These are phyloP conservation scores for Hyles vespertilio DNA, from an alignment of 1,140 invertebrate genomes.

Conservation along the genomic window DNA sequence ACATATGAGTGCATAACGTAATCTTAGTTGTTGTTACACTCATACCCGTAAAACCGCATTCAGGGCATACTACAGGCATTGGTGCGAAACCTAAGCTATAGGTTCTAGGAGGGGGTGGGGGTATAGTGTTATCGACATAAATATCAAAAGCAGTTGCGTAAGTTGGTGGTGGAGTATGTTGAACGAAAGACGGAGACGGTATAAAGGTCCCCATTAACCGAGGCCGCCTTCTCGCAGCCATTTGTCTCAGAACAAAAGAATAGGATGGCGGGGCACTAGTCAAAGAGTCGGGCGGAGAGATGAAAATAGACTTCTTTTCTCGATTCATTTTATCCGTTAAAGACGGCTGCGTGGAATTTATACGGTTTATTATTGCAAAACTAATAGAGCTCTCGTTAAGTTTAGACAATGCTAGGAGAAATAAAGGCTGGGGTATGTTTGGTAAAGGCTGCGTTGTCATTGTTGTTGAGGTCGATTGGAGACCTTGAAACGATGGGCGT, in stretches of 20 bases:
- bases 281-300: constrained; percentile 57
- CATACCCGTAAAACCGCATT: constrained; percentile 60
- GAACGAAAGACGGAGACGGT: constrained; percentile 60
- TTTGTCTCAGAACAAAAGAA: constrained; percentile 64
- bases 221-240: constrained; percentile 45
- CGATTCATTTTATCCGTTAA: constrained; percentile 6
- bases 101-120: constrained; percentile 35
- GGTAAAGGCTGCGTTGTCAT: constrained; percentile 16
- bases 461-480: constrained; percentile 21
- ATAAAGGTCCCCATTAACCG: constrained; percentile 64
- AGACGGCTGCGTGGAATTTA: constrained; percentile 1
- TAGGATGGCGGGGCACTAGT: constrained; percentile 64
- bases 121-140: constrained; percentile 51
- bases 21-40: constrained; percentile 46
- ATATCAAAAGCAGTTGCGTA: constrained; percentile 65
- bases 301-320: constrained; percentile 25
- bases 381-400: constrained; percentile 44
- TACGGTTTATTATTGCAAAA: constrained; percentile 13
- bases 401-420: constrained; percentile 48
- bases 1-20: constrained; percentile 61
- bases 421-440: constrained; percentile 40
- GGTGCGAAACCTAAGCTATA: constrained; percentile 55
- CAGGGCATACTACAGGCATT: constrained; percentile 50
- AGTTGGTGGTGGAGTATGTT: constrained; percentile 59
- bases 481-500: constrained; percentile 4